These are phyloP conservation scores for Phyllostomus hastatus DNA, from an alignment of 2,113 vertebrate genomes.

Conservation along the genomic window DNA sequence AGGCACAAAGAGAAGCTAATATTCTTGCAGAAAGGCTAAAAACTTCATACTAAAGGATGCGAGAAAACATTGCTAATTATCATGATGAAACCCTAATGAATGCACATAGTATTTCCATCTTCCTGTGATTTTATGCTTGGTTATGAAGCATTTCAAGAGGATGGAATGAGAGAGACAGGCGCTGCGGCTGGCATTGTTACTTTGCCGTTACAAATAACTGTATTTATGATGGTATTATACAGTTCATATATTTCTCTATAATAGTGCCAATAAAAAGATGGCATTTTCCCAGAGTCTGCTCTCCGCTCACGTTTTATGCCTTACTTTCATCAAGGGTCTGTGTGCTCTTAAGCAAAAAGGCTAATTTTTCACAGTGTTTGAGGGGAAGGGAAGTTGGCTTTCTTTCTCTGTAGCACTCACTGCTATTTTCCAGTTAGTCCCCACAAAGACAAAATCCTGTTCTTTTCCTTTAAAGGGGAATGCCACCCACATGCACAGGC, in stretches of 20 bases:
- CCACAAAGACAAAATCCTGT: not conserved
- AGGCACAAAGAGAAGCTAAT: not conserved
- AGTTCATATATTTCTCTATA: conserved; percentile 36
- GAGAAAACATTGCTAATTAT: not conserved
- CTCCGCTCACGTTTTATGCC: conserved; percentile 19
- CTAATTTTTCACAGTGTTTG: conserved; percentile 58
- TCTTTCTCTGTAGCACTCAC: not conserved
- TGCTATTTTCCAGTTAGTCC: conserved; percentile 4
- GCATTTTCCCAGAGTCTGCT: conserved; percentile 56
- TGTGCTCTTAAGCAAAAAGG: conserved; percentile 44
- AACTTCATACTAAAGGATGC: not conserved
- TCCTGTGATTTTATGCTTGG: conserved; percentile 47
- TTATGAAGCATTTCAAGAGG: conserved; percentile 12
- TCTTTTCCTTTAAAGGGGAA: not conserved
- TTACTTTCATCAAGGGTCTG: conserved; percentile 55
- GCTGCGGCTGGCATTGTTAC: not conserved
- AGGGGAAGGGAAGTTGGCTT: not conserved
- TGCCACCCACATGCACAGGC: not conserved
- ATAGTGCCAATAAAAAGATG: conserved; percentile 63
- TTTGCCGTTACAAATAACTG: conserved; percentile 53
- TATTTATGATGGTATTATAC: conserved; percentile 59
- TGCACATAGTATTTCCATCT: conserved; percentile 51
- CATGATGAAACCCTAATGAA: conserved; percentile 16
- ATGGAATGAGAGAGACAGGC: not conserved
- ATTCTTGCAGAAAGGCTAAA: not conserved